These are phyloP conservation scores for Hyposoter didymator DNA, from an alignment of 2,888 invertebrate species.

Conservation along the genomic window DNA sequence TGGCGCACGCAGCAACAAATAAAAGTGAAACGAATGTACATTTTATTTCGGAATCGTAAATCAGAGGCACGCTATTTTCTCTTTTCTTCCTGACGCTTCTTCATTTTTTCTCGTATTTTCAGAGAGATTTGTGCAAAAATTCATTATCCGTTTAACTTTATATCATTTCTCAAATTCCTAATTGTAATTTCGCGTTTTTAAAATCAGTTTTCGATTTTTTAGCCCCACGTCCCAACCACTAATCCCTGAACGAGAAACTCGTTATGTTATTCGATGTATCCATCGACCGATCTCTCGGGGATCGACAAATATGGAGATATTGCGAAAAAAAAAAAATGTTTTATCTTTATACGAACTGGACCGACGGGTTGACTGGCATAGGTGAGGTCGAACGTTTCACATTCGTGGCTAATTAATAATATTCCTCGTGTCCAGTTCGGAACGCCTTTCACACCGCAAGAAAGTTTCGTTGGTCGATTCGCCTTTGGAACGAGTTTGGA, in stretches of 20 bases:
- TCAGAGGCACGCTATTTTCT: slow-evolving; percentile 53
- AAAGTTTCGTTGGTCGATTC: background rate
- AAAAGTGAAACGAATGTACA: slow-evolving; percentile 52
- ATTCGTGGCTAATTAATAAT: slow-evolving; percentile 53
- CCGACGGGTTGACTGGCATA: slow-evolving; percentile 43
- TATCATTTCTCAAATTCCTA: background rate
- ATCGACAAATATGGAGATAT: slow-evolving; percentile 12
- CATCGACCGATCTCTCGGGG: background rate
- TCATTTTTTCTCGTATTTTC: slow-evolving; percentile 28
- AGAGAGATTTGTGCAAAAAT: background rate
- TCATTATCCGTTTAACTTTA: background rate
- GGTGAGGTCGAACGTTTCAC: slow-evolving; percentile 60
- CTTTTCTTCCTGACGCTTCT: slow-evolving; percentile 8
- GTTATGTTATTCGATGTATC: background rate
- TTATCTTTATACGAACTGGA: slow-evolving; percentile 29
- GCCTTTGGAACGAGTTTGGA: background rate
- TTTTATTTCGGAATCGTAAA: slow-evolving; percentile 60
- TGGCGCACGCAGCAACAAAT: slow-evolving; percentile 30
- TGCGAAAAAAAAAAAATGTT: slow-evolving; percentile 1
- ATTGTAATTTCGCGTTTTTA: background rate
- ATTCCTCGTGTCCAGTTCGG: background rate
- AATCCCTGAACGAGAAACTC: background rate
- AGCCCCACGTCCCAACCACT: background rate
- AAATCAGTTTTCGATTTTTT: background rate
- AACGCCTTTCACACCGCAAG: slow-evolving; percentile 32